Evolutionary conservation across 2,888 invertebrate genomes (phyloP).

Genomic region (Callimorpha dominula): DNA sequence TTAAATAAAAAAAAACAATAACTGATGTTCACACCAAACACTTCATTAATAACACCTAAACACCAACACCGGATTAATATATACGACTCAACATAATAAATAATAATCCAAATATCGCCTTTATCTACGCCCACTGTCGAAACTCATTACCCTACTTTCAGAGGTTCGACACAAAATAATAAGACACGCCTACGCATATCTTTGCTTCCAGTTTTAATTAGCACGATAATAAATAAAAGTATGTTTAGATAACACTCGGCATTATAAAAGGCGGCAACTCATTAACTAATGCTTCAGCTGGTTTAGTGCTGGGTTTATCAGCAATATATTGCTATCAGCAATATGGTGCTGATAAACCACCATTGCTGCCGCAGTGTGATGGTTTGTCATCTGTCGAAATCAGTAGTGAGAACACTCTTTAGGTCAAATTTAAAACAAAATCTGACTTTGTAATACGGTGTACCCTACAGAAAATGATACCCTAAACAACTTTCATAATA

Average conservation of each 20-base stretch:
- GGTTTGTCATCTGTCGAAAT: too few relatives aligned
- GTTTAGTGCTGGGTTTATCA: too few relatives aligned
- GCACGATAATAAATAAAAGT: conserved; percentile 39
- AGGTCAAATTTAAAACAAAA: too few relatives aligned
- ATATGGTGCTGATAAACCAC: too few relatives aligned
- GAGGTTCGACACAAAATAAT: conserved; percentile 28
- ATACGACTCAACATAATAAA: conserved; percentile 19
- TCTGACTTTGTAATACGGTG: too few relatives aligned
- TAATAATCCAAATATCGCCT: conserved; percentile 22
- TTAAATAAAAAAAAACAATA: not conserved
- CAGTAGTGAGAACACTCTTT: too few relatives aligned
- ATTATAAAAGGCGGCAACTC: conserved; percentile 25
- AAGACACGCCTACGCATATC: conserved; percentile 31
- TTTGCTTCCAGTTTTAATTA: conserved; percentile 39
- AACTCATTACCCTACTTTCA: conserved; percentile 36
- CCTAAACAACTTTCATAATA: too few relatives aligned
- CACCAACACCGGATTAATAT: conserved; percentile 12
- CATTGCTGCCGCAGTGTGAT: too few relatives aligned
- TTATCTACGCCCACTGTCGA: conserved; percentile 32
- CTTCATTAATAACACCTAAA: conserved; percentile 6
- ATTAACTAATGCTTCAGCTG: conserved; percentile 18
- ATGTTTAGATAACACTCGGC: conserved; percentile 31
- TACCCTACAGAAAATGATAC: too few relatives aligned
- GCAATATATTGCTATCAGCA: too few relatives aligned
- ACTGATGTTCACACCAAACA: conserved; percentile 11